These are phyloP conservation scores for Ophonus ardosiacus DNA, from an alignment of 2,888 invertebrate species.

Conservation along the genomic window DNA sequence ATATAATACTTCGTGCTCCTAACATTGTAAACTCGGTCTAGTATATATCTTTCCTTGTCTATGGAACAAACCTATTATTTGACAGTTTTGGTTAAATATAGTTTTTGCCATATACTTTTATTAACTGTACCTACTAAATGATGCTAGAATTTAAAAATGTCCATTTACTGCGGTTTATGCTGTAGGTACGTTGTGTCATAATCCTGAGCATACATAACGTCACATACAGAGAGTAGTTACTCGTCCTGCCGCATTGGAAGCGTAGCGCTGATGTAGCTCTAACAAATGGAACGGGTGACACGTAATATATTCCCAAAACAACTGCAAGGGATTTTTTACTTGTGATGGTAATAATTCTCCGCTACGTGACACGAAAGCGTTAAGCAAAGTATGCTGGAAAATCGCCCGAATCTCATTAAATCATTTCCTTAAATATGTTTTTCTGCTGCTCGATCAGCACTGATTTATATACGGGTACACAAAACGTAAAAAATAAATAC, in stretches of 20 bases:
- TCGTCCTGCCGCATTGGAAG: background rate
- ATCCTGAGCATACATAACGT: background rate
- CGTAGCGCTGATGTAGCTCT: slow-evolving; percentile 4
- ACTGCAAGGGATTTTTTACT: slow-evolving; percentile 17
- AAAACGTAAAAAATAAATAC: background rate
- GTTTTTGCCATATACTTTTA: background rate
- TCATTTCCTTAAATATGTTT: background rate
- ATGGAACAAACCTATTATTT: too few species aligned
- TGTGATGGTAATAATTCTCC: slow-evolving; percentile 3
- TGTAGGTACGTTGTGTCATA: background rate
- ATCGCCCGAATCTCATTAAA: slow-evolving; percentile 8
- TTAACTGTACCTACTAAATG: background rate
- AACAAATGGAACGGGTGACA: slow-evolving; percentile 18
- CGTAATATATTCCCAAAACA: slow-evolving; percentile 18
- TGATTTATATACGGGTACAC: background rate
- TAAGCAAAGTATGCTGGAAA: slow-evolving; percentile 4
- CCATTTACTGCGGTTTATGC: background rate
- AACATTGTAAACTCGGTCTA: too few species aligned
- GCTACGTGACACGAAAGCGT: slow-evolving; percentile 6
- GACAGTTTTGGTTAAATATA: too few species aligned
- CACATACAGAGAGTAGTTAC: background rate
- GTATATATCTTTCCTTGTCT: too few species aligned
- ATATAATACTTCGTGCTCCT: too few species aligned
- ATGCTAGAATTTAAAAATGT: background rate
- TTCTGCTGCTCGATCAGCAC: background rate